Conservation (phyloP, 2,113 vertebrate species). For the Hyla sarda region DNA sequence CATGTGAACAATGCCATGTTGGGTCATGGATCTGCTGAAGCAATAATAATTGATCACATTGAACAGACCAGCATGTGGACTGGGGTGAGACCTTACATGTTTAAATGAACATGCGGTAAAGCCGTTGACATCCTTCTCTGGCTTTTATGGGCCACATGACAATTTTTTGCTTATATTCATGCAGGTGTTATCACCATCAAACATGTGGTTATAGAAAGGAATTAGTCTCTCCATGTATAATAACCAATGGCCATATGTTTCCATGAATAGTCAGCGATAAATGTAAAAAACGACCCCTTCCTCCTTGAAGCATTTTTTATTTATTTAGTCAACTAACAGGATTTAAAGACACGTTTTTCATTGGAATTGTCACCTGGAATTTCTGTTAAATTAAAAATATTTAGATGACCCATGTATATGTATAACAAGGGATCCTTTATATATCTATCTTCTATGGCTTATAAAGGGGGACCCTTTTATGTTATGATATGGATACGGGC, state of each 20-base stretch:
- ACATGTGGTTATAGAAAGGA: not conserved
- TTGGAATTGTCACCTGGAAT: not conserved
- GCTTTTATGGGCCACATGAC: not conserved
- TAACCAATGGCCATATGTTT: conserved; percentile 27
- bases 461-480: not conserved
- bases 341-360: not conserved
- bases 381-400: not conserved
- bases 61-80: too few relatives aligned
- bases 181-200: not conserved
- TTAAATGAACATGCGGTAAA: not conserved
- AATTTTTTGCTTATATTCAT: not conserved
- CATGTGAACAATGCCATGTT: too few relatives aligned
- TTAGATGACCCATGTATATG: not conserved
- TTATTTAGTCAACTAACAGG: not conserved
- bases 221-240: not conserved
- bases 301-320: not conserved
- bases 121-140: not conserved
- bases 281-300: not conserved
- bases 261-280: not conserved
- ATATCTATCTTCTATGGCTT: not conserved
- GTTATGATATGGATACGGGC: not conserved
- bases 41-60: too few relatives aligned
- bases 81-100: not conserved
- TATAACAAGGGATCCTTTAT: not conserved
- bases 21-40: too few relatives aligned